Base-by-base conservation (phyloP, 1,140 invertebrate species). In the Choristoneura fumiferana region DNA sequence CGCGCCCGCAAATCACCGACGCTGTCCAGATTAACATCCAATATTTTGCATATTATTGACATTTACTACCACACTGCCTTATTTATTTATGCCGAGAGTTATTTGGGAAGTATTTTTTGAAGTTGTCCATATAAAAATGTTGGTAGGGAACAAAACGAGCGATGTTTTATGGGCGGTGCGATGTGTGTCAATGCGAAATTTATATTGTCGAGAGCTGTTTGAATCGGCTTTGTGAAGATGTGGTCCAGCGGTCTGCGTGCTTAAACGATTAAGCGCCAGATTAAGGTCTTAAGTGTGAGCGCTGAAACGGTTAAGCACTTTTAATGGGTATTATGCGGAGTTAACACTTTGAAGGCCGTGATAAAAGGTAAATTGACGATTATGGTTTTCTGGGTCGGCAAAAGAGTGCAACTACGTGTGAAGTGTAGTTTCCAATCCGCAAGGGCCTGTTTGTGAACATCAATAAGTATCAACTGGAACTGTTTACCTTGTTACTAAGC, bases 11-110 rank as follows among this genome's bases (percentile, higher is more conserved):
- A 86, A 86, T 85, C 81, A 88, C 79, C 84, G 71, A 77, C 71
- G 74, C 73, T 73, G 49, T 56, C 67, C 53, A 84, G 82, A 85
- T 85, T 84, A 86, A 81, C 79, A 83, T 81, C 79, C 84, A 87
- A 87, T 86, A 84, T 87, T 88, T 88, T 85, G 79, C 84, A 87
- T 88, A 84, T 85, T 88, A 85, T 83, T 87, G 85, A 87, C 85
- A 76, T 88, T 88, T 87, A 85, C 81, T 85, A 84, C 85, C 83
- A 73, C 71, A 77, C 74, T 66, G 80, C 70, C 73, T 78, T 88
- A 88, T 87, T 88, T 88, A 87, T 88, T 71, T 61, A 65, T 72
- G 65, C 74, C 65, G 78, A 65, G 66, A 85, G 85, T 78, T 86
- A 88, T 88, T 87, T 84, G 76, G 81, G 81, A 84, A 85, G 78